Conservation (phyloP, 2,888 invertebrate genomes). For the Scaptomyza cyrtandrae region DNA sequence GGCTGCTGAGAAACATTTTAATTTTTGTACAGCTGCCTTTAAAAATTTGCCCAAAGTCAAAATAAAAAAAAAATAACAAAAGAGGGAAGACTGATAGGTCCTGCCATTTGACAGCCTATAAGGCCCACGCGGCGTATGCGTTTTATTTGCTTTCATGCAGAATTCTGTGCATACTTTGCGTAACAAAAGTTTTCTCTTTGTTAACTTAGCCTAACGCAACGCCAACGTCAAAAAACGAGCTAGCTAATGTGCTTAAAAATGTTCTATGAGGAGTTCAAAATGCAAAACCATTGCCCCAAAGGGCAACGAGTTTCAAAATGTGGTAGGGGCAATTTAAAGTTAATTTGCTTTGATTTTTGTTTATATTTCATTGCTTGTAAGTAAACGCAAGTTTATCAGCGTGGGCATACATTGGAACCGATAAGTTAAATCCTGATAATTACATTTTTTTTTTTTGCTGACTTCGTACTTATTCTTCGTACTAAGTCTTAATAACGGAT, state of each 20-base stretch:
- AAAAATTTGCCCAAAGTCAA: constrained; percentile 21
- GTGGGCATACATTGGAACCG: not conserved
- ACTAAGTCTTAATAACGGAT: not conserved
- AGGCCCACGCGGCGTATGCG: constrained; percentile 70
- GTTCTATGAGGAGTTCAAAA: constrained; percentile 19
- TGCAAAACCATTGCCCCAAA: constrained; percentile 1
- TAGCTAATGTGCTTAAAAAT: constrained; percentile 63
- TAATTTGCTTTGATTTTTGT: constrained; percentile 3
- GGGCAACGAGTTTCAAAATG: not conserved
- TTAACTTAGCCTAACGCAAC: constrained; percentile 1
- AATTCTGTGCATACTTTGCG: constrained; percentile 68
- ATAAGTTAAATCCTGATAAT: not conserved
- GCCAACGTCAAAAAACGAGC: constrained; percentile 32
- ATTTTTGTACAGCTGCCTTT: constrained; percentile 69
- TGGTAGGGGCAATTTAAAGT: not conserved
- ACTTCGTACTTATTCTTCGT: not conserved
- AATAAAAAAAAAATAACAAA: constrained; percentile 1
- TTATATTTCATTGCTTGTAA: not conserved
- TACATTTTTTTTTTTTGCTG: not conserved
- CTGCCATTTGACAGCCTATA: constrained; percentile 68
- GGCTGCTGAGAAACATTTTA: constrained; percentile 59
- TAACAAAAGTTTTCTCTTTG: constrained; percentile 28
- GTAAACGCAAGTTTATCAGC: not conserved
- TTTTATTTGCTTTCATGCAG: constrained; percentile 70
- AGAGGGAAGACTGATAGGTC: constrained; percentile 27